Conservation (phyloP, 2,888 invertebrate species). For the Tyria jacobaeae region DNA sequence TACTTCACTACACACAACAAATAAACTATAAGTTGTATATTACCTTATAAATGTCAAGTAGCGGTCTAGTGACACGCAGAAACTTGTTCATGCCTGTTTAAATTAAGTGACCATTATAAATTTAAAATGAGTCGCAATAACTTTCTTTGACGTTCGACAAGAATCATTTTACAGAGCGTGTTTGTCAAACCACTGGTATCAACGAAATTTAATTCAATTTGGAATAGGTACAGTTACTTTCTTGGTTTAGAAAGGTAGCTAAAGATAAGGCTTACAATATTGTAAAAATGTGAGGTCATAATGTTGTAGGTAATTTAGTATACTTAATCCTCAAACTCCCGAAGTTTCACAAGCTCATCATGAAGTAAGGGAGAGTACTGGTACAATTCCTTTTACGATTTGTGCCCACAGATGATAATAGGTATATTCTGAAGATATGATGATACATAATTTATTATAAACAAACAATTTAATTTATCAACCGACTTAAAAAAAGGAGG, state of each 20-base stretch:
- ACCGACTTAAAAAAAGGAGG: no score
- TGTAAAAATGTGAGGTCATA: no score
- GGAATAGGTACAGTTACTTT: not conserved
- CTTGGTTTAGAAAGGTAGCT: not conserved
- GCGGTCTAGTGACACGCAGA: constrained; percentile 7
- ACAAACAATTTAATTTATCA: no score
- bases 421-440: no score
- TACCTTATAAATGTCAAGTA: constrained; percentile 15
- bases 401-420: no score
- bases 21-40: no score
- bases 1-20: constrained; percentile 6
- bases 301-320: no score
- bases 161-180: constrained; percentile 10
- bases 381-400: no score
- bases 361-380: not conserved
- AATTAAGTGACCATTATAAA: constrained; percentile 14
- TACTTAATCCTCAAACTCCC: not conserved
- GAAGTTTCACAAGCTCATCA: not conserved
- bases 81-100: constrained; percentile 13
- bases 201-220: constrained; percentile 1
- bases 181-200: constrained; percentile 7
- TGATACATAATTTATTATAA: no score
- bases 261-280: no score
- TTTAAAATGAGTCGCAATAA: constrained; percentile 12
- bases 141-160: constrained; percentile 16